These are phyloP conservation scores for Phenganax marumi DNA, from an alignment of 92 coral and sea anemone species.

Conservation along the genomic window DNA sequence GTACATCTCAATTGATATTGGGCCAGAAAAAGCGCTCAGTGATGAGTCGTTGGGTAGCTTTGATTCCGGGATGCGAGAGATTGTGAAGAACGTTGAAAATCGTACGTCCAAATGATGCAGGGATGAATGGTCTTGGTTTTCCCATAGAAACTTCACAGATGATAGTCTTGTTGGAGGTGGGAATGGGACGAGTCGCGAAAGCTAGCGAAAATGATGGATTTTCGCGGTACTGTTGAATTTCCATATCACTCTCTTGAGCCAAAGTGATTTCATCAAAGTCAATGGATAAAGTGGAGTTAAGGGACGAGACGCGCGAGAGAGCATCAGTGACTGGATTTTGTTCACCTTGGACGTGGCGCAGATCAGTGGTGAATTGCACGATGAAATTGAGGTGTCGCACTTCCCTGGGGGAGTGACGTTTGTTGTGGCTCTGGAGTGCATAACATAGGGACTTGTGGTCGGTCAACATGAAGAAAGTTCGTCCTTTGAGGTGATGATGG, in stretches of 20 bases:
- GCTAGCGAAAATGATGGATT: neutral
- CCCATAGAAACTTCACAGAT: no score
- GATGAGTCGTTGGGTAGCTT: no score
- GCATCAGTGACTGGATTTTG: slow-evolving; percentile 6
- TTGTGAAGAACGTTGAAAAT: no score
- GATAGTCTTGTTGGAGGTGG: no score
- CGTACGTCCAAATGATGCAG: slow-evolving; percentile 11
- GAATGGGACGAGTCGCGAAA: neutral
- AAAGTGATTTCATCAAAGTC: no score
- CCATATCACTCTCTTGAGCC: no score
- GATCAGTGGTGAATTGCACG: neutral
- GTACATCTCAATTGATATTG: no score
- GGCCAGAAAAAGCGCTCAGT: no score
- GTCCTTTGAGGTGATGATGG: neutral
- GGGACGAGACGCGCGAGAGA: slow-evolving; percentile 2
- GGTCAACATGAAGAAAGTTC: neutral
- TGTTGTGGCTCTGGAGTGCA: neutral
- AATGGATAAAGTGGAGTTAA: neutral
- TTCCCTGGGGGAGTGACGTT: slow-evolving; percentile 20
- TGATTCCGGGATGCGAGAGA: no score
- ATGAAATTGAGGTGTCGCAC: neutral
- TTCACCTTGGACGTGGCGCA: no score
- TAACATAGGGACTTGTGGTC: no score
- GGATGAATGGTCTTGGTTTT: slow-evolving; percentile 23
- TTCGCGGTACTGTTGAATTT: neutral